Conservation (phyloP, 2,113 vertebrate species). For the Strigops habroptila region DNA sequence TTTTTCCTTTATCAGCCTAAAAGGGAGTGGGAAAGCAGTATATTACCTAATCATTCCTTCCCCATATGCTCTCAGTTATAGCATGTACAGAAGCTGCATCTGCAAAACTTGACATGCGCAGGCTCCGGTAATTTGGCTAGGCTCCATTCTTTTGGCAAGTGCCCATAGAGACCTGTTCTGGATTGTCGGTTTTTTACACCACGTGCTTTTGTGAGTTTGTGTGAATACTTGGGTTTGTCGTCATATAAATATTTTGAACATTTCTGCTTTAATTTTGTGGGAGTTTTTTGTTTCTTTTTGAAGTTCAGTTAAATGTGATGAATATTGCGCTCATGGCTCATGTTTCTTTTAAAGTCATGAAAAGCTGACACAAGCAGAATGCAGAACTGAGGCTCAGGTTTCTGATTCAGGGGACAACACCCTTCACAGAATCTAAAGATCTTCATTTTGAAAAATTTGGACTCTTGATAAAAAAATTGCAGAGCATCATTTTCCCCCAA, state of each 20-base stretch:
- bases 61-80: background rate
- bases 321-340: background rate
- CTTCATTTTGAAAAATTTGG: background rate
- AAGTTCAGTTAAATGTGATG: background rate
- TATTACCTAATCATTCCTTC: background rate
- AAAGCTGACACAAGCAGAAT: background rate
- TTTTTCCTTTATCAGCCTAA: background rate
- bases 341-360: background rate
- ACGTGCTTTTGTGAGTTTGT: background rate
- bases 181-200: background rate
- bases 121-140: background rate
- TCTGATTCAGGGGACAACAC: background rate
- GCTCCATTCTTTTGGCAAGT: background rate
- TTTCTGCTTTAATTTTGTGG: background rate
- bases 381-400: background rate
- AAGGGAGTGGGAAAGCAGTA: background rate
- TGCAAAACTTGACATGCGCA: background rate
- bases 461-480: background rate
- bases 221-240: background rate
- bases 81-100: background rate
- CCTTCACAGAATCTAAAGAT: background rate
- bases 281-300: background rate
- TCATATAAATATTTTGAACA: background rate
- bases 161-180: background rate
- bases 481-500: background rate